phyloP scores from a whole-genome alignment of 2,797 vertebrate species.

The Chelon auratus region DNA sequence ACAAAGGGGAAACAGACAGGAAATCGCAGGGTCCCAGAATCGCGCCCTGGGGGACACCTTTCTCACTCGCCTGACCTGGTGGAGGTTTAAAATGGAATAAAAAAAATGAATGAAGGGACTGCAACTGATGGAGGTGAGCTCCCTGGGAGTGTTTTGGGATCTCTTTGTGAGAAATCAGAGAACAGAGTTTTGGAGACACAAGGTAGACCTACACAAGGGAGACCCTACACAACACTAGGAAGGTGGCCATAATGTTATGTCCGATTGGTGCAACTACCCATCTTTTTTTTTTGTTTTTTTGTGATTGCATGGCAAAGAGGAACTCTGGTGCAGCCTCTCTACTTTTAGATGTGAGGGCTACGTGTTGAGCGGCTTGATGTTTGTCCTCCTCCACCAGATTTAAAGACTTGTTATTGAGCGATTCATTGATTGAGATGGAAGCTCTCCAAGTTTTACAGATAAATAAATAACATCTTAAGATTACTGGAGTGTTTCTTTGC shows the following conservation, averaged over 20 bases:
- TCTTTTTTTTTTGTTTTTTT: too few species aligned
- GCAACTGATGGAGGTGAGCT: constrained; percentile 31
- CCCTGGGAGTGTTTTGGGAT: constrained; percentile 16
- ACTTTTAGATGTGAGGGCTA: background rate
- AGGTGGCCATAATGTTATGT: too few species aligned
- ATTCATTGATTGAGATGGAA: background rate
- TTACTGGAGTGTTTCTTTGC: too few species aligned
- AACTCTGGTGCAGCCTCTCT: background rate
- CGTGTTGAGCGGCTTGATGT: background rate
- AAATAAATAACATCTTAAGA: too few species aligned
- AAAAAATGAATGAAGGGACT: constrained; percentile 26
- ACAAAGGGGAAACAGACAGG: background rate
- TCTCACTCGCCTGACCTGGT: background rate
- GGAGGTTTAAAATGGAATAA: constrained; percentile 40
- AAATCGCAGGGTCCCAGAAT: constrained; percentile 36
- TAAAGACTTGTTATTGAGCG: background rate
- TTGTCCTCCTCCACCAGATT: background rate
- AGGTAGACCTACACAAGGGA: too few species aligned
- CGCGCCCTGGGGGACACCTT: constrained; percentile 39
- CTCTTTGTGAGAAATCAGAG: constrained; percentile 27
- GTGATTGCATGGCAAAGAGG: too few species aligned
- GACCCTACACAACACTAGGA: too few species aligned
- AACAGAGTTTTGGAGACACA: too few species aligned
- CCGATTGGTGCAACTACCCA: too few species aligned
- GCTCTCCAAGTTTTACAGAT: too few species aligned